These are phyloP conservation scores for Norana najaformis DNA, from an alignment of 2,888 invertebrate genomes.

Conservation along the genomic window DNA sequence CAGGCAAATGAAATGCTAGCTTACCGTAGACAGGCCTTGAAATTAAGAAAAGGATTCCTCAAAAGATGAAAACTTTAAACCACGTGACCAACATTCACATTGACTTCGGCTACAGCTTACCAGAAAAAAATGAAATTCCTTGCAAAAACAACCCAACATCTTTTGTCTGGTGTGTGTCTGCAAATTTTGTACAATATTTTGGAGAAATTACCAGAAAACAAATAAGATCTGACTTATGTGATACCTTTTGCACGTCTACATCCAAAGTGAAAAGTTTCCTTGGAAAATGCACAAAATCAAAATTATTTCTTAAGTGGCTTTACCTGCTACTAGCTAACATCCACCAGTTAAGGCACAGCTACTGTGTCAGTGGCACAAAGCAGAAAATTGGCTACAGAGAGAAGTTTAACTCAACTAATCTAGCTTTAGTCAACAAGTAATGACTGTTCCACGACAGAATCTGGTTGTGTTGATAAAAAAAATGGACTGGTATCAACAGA, in stretches of 20 bases:
- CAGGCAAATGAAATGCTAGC: background rate
- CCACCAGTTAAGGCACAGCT: background rate
- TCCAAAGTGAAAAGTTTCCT: background rate
- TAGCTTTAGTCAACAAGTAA: too few species aligned
- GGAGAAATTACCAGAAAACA: background rate
- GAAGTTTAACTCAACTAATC: too few species aligned
- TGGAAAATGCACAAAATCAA: background rate
- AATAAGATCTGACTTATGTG: background rate
- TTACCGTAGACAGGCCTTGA: background rate
- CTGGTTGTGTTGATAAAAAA: too few species aligned
- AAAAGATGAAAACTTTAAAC: background rate
- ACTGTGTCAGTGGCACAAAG: background rate
- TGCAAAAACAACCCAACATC: background rate
- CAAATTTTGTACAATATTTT: background rate
- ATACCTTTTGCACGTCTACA: background rate
- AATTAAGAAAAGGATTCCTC: background rate
- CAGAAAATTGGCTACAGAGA: too few species aligned
- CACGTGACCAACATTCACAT: background rate
- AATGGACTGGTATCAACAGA: too few species aligned
- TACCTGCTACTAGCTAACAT: background rate
- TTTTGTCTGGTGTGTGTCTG: background rate
- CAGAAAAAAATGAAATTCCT: background rate
- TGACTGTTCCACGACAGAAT: too few species aligned
- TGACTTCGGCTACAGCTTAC: background rate
- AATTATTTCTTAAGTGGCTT: background rate